A percentile compares a stretch with the other conserved stretches of the same genome.
Evolutionary conservation across 53 echinoderm and acorn worm genomes (phyloP).

Genomic region (Temnopleurus reevesii): DNA sequence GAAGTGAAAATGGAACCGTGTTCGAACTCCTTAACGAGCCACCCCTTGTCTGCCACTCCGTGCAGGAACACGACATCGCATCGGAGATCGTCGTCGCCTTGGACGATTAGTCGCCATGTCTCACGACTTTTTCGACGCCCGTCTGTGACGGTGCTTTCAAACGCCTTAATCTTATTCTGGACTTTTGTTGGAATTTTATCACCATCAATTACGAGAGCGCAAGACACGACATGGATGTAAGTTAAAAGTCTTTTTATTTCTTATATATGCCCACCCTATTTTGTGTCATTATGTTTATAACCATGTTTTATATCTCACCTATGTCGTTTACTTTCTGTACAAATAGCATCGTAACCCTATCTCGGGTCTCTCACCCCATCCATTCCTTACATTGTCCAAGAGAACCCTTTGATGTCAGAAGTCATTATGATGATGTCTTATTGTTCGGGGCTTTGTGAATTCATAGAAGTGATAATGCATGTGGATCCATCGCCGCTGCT

Average conservation of each 20-base stretch:
- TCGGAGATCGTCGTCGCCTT: not conserved
- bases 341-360: not conserved
- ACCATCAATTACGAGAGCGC: constrained; percentile 21
- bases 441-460: not conserved
- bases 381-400: constrained; percentile 10
- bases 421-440: constrained; percentile 33
- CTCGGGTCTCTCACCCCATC: not conserved
- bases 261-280: not conserved
- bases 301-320: not conserved
- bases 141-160: constrained; percentile 26
- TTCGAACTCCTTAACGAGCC: constrained; percentile 3
- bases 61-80: constrained; percentile 35
- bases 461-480: constrained; percentile 23
- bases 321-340: not conserved
- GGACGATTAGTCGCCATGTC: not conserved
- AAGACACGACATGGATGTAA: constrained; percentile 61
- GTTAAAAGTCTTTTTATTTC: not conserved
- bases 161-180: constrained; percentile 42
- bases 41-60: not conserved
- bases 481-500: not conserved
- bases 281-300: not conserved
- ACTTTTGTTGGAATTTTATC: constrained; percentile 61
- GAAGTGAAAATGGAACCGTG: not conserved
- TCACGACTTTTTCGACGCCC: not conserved
- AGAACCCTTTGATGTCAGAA: not conserved